Percentiles rank a stretch among this genome's conserved stretches.
Conservation (phyloP, 2,888 invertebrate species). For the Masnerella sp. region DNA sequence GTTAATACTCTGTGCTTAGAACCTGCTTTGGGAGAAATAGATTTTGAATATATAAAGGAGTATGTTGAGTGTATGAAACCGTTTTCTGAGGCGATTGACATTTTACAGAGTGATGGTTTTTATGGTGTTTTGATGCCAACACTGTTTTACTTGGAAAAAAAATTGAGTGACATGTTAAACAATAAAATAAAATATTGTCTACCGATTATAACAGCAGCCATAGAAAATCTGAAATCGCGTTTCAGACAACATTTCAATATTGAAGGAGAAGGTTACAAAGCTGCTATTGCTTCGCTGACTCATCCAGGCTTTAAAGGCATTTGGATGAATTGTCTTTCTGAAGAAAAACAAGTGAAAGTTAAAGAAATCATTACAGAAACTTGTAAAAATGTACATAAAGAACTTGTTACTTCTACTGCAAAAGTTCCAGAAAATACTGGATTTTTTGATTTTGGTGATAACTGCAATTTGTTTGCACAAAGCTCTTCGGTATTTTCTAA, state of each 20-base stretch:
- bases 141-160: constrained; percentile 1
- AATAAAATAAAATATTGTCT: constrained; percentile 6
- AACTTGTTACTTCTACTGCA: too few relatives aligned
- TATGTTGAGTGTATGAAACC: constrained; percentile 25
- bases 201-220: constrained; percentile 1
- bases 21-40: background rate
- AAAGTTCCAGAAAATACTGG: background rate
- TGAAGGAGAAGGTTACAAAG: constrained; percentile 5
- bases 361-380: background rate
- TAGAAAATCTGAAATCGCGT: background rate
- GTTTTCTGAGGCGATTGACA: constrained; percentile 12
- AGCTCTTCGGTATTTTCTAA: too few relatives aligned
- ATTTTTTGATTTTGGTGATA: constrained; percentile 5
- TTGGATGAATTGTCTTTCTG: background rate
- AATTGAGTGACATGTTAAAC: background rate
- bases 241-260: constrained; percentile 8
- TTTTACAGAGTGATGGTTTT: constrained; percentile 17
- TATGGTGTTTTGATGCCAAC: constrained; percentile 25
- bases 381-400: background rate
- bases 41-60: constrained; percentile 28
- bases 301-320: constrained; percentile 2
- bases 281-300: constrained; percentile 11
- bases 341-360: background rate
- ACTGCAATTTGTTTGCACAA: background rate
- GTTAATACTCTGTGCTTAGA: background rate